phyloP scores from a whole-genome alignment of 2,113 vertebrate genomes.

The Phoenicopterus ruber region DNA sequence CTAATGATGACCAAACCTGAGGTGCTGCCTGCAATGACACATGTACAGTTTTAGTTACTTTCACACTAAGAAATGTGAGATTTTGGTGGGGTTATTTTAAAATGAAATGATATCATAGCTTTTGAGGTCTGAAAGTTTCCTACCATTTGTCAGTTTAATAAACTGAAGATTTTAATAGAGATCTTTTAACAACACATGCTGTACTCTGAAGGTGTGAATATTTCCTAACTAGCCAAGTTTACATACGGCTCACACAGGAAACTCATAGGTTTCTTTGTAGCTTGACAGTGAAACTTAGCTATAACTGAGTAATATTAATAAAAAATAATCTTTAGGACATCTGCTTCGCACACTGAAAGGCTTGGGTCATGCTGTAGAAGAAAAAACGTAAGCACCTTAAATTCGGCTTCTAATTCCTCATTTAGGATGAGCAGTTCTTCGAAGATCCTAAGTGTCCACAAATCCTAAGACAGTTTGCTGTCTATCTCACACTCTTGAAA shows the following conservation, averaged over 20 bases:
- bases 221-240: constrained; percentile 50
- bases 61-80: not conserved
- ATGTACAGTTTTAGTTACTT: not conserved
- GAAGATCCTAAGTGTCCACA: not conserved
- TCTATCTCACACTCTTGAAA: not conserved
- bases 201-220: constrained; percentile 31
- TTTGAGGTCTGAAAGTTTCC: not conserved
- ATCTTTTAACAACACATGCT: constrained; percentile 41
- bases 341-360: not conserved
- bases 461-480: not conserved
- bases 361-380: not conserved
- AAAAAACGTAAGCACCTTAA: not conserved
- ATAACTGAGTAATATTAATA: not conserved
- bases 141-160: constrained; percentile 37
- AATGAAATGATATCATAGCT: constrained; percentile 8
- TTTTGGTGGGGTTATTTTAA: not conserved
- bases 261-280: not conserved
- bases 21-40: not conserved
- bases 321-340: not conserved
- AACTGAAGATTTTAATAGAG: constrained; percentile 35
- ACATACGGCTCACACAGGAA: not conserved
- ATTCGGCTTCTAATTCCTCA: not conserved
- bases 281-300: not conserved
- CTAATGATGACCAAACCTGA: not conserved
- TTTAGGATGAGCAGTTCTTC: not conserved